These are phyloP conservation scores for Drosophila lacicola DNA, from an alignment of 2,888 invertebrate genomes.

Conservation along the genomic window DNA sequence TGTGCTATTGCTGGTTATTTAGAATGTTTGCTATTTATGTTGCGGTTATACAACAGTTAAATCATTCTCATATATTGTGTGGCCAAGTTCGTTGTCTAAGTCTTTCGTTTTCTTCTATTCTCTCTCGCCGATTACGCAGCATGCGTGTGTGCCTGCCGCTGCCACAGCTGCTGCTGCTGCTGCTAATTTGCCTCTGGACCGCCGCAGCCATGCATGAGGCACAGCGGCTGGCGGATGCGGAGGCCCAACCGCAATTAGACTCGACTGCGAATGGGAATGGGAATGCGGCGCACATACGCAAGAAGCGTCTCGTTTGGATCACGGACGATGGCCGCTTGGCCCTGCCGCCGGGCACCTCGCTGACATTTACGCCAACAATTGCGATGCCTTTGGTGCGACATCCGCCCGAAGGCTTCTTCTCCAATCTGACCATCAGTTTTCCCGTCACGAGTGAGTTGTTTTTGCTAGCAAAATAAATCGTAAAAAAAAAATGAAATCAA, in stretches of 20 bases:
- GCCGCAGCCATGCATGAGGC: constrained; percentile 31
- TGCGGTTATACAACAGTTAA: constrained; percentile 72
- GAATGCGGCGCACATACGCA: constrained; percentile 88
- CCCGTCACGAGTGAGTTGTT: constrained; percentile 92
- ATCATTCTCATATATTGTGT: constrained; percentile 46
- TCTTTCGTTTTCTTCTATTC: constrained; percentile 54
- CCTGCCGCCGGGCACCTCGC: constrained; percentile 92
- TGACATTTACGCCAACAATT: constrained; percentile 92
- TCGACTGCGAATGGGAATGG: constrained; percentile 37
- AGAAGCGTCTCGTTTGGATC: constrained; percentile 93
- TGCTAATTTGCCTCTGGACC: constrained; percentile 40
- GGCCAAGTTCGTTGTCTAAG: constrained; percentile 46
- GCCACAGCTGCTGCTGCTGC: constrained; percentile 22
- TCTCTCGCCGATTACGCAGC: constrained; percentile 26
- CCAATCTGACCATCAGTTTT: constrained; percentile 93
- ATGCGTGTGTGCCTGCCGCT: constrained; percentile 38
- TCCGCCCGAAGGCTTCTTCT: constrained; percentile 93
- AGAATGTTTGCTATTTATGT: constrained; percentile 26
- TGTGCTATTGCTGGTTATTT: constrained; percentile 12
- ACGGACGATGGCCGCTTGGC: constrained; percentile 94
- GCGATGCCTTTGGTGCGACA: constrained; percentile 93
- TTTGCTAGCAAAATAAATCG: background rate
- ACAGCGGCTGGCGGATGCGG: constrained; percentile 60
- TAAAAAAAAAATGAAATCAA: background rate
- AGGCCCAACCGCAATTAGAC: constrained; percentile 33